Evolutionary conservation across 2,113 vertebrate species (phyloP), one percentile per base, ranked within the genome.

Genomic region (Dicentrarchus labrax): DNA sequence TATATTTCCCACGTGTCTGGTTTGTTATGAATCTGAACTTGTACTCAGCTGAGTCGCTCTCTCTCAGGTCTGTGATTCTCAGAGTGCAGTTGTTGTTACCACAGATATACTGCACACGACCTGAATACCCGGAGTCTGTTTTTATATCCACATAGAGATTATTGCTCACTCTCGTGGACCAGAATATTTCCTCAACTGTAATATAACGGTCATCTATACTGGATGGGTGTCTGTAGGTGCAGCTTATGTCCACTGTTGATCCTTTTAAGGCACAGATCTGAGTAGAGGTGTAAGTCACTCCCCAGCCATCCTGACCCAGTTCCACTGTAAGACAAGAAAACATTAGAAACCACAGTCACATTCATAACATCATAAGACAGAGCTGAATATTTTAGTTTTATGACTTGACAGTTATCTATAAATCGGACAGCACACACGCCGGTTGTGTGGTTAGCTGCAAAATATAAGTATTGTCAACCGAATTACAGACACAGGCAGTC

Each of bases 1-100:
- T 38, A 0, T 4, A 73, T 7, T 4, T 12, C 3, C 41, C 11
- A 7, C 0, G 16, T 3, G 0, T 0, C 19, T 6, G 47, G 41
- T 68, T 70, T 50, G 71, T 80, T 16, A 0, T 48, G 60, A 88
- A 73, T 36, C 51, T 83, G 54, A 87, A 80, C 51, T 39, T 77
- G 72, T 85, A 90, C 8, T 0, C 11, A 66, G 76, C 68, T 6
- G 72, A 80, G 48, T 90, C 85, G 0, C 19, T 77, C 51, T 57
- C 12, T 80, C 72, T 85, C 71, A 89, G 54, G 54, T 83, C 62
- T 24, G 0, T 38, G 68, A 90, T 78, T 47, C 0, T 82, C 65
- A 88, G 62, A 16, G 8, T 57, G 61, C 80, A 86, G 3, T 0
- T 0, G 0, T 38, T 69, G 0, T 6, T 0, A 6, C 0, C 2